Evolutionary conservation across 1,140 invertebrate genomes (phyloP).

Genomic region (Drosophila nigromelanica): DNA sequence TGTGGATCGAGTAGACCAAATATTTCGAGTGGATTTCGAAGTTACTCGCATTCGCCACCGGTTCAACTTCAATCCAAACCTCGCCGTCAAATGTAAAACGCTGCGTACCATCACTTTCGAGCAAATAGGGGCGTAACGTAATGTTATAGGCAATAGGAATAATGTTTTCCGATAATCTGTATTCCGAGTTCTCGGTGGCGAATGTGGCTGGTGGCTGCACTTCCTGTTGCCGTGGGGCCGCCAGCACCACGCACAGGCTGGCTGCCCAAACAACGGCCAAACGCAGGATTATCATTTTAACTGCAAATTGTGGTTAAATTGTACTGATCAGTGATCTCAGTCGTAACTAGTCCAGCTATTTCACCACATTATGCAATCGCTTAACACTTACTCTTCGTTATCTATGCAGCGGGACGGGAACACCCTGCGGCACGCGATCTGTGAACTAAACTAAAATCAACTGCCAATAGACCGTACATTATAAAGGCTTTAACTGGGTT

Average conservation of each 20-base stretch:
- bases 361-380: conserved; percentile 28
- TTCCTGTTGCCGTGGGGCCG: conserved; percentile 23
- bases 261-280: conserved; percentile 53
- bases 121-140: conserved; percentile 86
- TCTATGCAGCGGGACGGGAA: not conserved
- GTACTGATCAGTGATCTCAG: not conserved
- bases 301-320: conserved; percentile 14
- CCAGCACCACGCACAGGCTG: conserved; percentile 44
- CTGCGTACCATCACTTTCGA: conserved; percentile 84
- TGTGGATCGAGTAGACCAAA: conserved; percentile 83
- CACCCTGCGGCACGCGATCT: conserved; percentile 29
- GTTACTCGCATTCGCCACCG: conserved; percentile 54
- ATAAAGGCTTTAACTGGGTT: conserved; percentile 47
- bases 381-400: conserved; percentile 25
- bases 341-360: conserved; percentile 11
- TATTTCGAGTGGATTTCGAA: conserved; percentile 88
- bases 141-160: conserved; percentile 88
- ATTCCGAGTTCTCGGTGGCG: conserved; percentile 40
- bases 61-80: conserved; percentile 85
- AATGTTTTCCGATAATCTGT: conserved; percentile 56
- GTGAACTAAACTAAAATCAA: conserved; percentile 59
- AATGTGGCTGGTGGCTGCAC: conserved; percentile 33
- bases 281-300: conserved; percentile 49
- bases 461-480: conserved; percentile 31
- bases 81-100: conserved; percentile 87